Evolutionary conservation across 2,797 vertebrate species (phyloP).

Genomic region (Leptoclinus maculatus): DNA sequence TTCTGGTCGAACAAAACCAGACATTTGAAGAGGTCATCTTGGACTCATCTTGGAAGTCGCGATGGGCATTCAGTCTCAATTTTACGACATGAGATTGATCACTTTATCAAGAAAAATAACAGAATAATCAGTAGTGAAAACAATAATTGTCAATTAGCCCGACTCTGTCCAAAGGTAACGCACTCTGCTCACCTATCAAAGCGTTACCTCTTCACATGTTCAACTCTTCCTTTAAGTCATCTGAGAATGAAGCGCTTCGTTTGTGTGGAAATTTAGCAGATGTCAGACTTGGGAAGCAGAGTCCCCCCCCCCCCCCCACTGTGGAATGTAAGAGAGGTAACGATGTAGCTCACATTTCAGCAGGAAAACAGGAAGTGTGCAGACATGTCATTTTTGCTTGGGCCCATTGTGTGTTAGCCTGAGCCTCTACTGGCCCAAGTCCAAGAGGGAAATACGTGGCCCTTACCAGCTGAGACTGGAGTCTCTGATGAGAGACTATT

Average conservation of each 20-base stretch:
- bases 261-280: not conserved
- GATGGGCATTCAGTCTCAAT: too few species aligned
- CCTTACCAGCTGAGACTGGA: slow-evolving; percentile 23
- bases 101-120: too few species aligned
- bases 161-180: too few species aligned
- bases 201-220: not conserved
- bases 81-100: too few species aligned
- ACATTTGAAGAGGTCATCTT: too few species aligned
- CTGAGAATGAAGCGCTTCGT: not conserved
- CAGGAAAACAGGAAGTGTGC: slow-evolving; percentile 4
- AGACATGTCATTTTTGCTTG: slow-evolving; percentile 45
- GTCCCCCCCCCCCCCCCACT: not conserved
- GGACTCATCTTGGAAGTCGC: too few species aligned
- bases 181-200: not conserved
- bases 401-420: slow-evolving; percentile 45
- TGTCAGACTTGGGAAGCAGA: slow-evolving; percentile 8
- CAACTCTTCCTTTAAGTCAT: not conserved
- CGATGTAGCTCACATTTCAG: slow-evolving; percentile 18
- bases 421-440: slow-evolving; percentile 37
- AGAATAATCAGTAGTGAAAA: too few species aligned
- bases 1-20: too few species aligned
- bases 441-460: slow-evolving; percentile 34
- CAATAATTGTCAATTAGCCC: too few species aligned
- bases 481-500: slow-evolving; percentile 32
- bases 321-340: not conserved